Evolutionary conservation across 2,888 invertebrate species (phyloP).

Genomic region (Agrochola lota): DNA sequence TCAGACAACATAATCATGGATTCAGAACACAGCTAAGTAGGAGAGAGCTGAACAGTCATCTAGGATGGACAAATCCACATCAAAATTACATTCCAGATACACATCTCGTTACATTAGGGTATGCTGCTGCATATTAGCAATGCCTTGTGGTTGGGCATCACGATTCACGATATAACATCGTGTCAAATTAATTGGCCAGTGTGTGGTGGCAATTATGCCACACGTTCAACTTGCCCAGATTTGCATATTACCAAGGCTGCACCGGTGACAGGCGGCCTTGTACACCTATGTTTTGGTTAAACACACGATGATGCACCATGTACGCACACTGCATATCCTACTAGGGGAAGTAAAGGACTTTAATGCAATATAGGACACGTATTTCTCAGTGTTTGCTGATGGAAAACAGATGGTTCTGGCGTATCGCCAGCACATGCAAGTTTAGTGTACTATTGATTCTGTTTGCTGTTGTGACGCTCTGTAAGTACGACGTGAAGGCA

Average conservation of each 20-base stretch:
- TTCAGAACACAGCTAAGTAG: neutral
- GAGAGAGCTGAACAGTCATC: neutral
- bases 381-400: slow-evolving; percentile 68
- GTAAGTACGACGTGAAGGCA: slow-evolving; percentile 45
- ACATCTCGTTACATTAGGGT: slow-evolving; percentile 24
- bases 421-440: slow-evolving; percentile 70
- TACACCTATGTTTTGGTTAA: slow-evolving; percentile 46
- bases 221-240: slow-evolving; percentile 52
- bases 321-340: slow-evolving; percentile 36
- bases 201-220: slow-evolving; percentile 64
- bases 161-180: slow-evolving; percentile 52
- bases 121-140: slow-evolving; percentile 44
- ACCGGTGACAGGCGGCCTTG: slow-evolving; percentile 33
- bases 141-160: slow-evolving; percentile 31
- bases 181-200: slow-evolving; percentile 62
- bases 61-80: neutral
- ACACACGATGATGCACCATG: slow-evolving; percentile 43
- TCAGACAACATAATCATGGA: neutral
- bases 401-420: slow-evolving; percentile 76
- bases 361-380: slow-evolving; percentile 57
- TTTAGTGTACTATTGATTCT: slow-evolving; percentile 75
- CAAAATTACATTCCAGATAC: slow-evolving; percentile 18
- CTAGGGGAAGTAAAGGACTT: slow-evolving; percentile 34
- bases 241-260: slow-evolving; percentile 62
- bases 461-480: slow-evolving; percentile 68